phyloP scores from a whole-genome alignment of 2,113 vertebrate genomes.

The Capra hircus region DNA sequence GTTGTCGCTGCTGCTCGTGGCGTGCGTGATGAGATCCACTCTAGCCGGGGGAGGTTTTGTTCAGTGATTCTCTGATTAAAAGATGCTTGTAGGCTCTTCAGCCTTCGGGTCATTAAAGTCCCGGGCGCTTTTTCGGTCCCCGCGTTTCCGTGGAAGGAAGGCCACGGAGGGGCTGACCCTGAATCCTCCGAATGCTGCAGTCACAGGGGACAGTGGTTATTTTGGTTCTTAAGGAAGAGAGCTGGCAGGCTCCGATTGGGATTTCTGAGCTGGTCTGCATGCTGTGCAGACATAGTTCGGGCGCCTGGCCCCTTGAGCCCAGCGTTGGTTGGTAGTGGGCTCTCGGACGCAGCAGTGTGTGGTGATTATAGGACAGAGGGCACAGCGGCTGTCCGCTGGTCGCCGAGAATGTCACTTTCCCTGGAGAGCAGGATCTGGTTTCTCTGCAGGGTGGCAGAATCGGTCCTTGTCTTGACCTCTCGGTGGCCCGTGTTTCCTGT shows the following conservation, averaged over 20 bases:
- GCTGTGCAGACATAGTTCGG: neutral
- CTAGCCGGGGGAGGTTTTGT: neutral
- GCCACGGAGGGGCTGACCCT: neutral
- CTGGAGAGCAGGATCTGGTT: neutral
- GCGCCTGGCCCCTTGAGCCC: neutral
- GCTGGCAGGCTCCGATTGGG: neutral
- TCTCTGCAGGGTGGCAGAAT: neutral
- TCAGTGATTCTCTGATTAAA: neutral
- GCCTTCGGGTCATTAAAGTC: neutral
- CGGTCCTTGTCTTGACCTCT: neutral
- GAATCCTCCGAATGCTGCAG: neutral
- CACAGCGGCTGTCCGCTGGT: neutral
- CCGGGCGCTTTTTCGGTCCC: neutral
- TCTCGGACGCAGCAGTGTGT: neutral
- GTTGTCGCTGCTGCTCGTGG: neutral
- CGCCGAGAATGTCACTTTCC: neutral
- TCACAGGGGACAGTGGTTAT: neutral
- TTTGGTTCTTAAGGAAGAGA: neutral
- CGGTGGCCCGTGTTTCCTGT: fast-evolving
- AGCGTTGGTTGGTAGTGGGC: neutral
- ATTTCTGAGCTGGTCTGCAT: neutral
- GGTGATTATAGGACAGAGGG: neutral
- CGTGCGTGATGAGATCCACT: neutral
- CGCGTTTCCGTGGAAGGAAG: neutral
- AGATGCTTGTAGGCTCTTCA: neutral